Conservation (phyloP, 1,140 invertebrate genomes). For the Drosophila fuyamai region DNA sequence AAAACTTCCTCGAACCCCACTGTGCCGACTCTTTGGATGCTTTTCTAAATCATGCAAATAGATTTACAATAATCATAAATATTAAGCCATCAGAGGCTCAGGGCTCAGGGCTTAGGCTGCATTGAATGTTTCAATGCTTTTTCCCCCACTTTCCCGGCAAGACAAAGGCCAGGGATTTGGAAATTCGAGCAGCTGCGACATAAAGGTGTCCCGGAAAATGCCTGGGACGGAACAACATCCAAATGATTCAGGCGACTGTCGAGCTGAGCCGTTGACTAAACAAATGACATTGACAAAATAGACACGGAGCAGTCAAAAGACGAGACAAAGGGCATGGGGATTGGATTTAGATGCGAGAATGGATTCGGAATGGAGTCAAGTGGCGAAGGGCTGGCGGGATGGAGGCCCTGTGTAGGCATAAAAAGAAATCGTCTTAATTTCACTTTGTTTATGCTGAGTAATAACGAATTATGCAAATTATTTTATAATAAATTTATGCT, state of each 20-base stretch:
- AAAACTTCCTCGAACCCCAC: neutral
- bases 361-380: constrained; percentile 26
- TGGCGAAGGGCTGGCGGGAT: constrained; percentile 14
- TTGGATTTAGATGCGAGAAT: neutral
- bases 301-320: constrained; percentile 34
- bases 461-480: constrained; percentile 84
- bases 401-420: constrained; percentile 43
- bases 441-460: constrained; percentile 83
- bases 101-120: constrained; percentile 42
- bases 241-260: constrained; percentile 21
- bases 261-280: constrained; percentile 63
- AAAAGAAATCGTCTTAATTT: constrained; percentile 83
- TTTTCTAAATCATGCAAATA: constrained; percentile 65
- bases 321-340: neutral
- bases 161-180: constrained; percentile 12
- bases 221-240: neutral
- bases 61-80: constrained; percentile 78
- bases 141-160: neutral
- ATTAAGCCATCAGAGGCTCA: constrained; percentile 56
- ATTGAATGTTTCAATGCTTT: neutral
- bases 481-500: constrained; percentile 84
- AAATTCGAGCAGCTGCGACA: constrained; percentile 33
- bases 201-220: constrained; percentile 28
- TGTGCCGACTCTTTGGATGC: constrained; percentile 9
- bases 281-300: constrained; percentile 78